These are phyloP conservation scores for Porites lobata DNA, from an alignment of 92 coral and sea anemone species.

Conservation along the genomic window DNA sequence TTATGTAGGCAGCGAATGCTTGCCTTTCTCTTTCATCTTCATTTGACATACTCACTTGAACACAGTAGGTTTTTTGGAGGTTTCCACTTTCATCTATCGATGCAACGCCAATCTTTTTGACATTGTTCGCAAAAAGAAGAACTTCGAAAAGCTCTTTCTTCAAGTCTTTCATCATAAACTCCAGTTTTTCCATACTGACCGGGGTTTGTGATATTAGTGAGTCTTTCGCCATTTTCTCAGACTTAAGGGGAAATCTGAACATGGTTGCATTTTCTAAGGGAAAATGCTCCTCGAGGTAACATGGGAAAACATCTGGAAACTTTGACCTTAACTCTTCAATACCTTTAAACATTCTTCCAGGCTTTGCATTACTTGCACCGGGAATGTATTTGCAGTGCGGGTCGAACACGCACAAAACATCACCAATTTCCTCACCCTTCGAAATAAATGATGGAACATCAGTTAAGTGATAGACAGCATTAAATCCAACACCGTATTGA, in stretches of 20 bases:
- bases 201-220: conserved; percentile 31
- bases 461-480: conserved; percentile 88
- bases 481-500: conserved; percentile 91
- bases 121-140: conserved; percentile 81
- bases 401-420: conserved; percentile 79
- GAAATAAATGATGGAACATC: conserved; percentile 84
- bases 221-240: conserved; percentile 44
- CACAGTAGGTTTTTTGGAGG: conserved; percentile 45
- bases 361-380: conserved; percentile 55
- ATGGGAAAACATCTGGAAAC: conserved; percentile 73
- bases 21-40: conserved; percentile 62
- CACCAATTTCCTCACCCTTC: conserved; percentile 71
- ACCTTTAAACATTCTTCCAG: conserved; percentile 67
- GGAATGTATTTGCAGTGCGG: conserved; percentile 81
- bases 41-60: conserved; percentile 39
- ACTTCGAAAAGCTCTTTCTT: conserved; percentile 68
- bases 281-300: conserved; percentile 74
- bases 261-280: conserved; percentile 68
- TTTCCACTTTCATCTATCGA: conserved; percentile 56
- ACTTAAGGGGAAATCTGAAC: conserved; percentile 78
- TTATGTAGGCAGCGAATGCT: conserved; percentile 41
- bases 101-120: conserved; percentile 69
- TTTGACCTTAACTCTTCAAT: conserved; percentile 39
- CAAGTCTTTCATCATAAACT: conserved; percentile 55
- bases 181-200: conserved; percentile 27